These are phyloP conservation scores for Balaenoptera acutorostrata DNA, from an alignment of 2,113 vertebrate genomes.

Conservation along the genomic window DNA sequence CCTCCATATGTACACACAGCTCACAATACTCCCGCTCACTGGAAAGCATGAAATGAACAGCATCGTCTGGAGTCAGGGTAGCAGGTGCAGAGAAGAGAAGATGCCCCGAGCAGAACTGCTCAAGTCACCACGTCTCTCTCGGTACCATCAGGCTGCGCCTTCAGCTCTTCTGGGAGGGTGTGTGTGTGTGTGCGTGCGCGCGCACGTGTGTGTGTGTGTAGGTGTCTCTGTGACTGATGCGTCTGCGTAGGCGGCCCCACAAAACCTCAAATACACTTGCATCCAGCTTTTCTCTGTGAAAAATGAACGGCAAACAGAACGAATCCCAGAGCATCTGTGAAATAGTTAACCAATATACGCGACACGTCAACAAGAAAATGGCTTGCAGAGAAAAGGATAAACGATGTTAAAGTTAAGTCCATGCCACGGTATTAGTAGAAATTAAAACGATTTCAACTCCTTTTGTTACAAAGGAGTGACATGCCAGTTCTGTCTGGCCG, in stretches of 20 bases:
- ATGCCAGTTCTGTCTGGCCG: not conserved
- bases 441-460: not conserved
- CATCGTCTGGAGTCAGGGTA: too few species aligned
- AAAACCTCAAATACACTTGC: not conserved
- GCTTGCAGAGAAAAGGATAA: not conserved
- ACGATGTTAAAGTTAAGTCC: not conserved
- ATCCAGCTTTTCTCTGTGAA: not conserved
- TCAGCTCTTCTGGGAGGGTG: not conserved
- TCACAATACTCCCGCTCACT: not conserved
- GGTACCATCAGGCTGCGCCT: not conserved
- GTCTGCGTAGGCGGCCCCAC: not conserved
- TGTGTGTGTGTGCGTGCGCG: not conserved
- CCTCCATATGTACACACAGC: not conserved
- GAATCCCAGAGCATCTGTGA: not conserved
- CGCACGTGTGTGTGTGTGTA: accelerated
- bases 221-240: not conserved
- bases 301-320: not conserved
- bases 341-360: not conserved
- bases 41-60: not conserved
- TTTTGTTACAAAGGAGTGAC: not conserved
- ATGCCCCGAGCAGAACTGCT: not conserved
- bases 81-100: not conserved
- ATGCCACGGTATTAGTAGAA: not conserved
- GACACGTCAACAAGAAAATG: not conserved
- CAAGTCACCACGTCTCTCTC: not conserved